Evolutionary conservation across 1,140 invertebrate genomes (phyloP), one percentile per base, ranked within the genome.

Genomic region (Drosophila setifemur): DNA sequence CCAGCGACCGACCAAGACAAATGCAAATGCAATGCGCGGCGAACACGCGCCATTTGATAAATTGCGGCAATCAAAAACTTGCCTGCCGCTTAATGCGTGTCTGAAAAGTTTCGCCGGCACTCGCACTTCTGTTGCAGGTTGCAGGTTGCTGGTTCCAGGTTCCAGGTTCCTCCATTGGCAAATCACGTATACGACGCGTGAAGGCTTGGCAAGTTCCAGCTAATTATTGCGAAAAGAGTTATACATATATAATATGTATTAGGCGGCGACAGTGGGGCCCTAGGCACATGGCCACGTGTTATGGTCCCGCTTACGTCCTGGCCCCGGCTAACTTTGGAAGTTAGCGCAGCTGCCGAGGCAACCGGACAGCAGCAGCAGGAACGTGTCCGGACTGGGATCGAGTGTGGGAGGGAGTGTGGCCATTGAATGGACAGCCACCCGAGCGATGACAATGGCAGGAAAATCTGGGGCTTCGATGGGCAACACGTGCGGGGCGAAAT

Each of bases 211-310:
- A 69, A 74, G 47, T 66, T 75, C 63, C 37, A 33, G 74, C 71
- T 81, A 86, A 86, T 85, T 85, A 86, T 75, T 73, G 81, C 74
- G 72, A 72, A n/a, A 68, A 74, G 78, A 63, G 55, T 66, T 75
- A 39, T 54, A 73, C 42, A 58, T n/a, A n/a, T n/a, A n/a, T n/a
- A n/a, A n/a, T n/a, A n/a, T n/a, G n/a, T n/a, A n/a, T 61, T 61
- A 55, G 60, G 54, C 43, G 19, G 45, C 37, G 50, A 33, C 39
- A 31, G 19, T 5, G 25, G 45, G 43, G 29, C 48, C 54, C 9
- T n/a, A n/a, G 52, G 44, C 19, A 53, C 64, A 64, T 63, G n/a
- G 73, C 68, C 64, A 66, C 74, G 81, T 74, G 58, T 35, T 45
- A 48, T 86, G 87, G 87, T 79, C 81, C 75, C 57, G 31, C 37